These are phyloP conservation scores for Melanostoma scalare DNA, from an alignment of 2,888 invertebrate species.

Conservation along the genomic window DNA sequence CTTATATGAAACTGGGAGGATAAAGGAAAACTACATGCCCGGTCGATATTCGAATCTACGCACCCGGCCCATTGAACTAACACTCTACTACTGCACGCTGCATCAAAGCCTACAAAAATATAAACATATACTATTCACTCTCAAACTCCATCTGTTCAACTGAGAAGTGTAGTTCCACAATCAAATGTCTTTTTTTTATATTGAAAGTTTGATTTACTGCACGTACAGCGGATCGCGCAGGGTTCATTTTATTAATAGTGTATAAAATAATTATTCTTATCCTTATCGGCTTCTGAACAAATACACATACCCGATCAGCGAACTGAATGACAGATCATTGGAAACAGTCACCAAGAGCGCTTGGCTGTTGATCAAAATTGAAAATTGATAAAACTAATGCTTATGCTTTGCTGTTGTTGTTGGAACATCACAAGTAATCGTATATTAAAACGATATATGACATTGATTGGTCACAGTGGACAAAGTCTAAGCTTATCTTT, in stretches of 20 bases:
- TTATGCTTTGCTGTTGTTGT: constrained; percentile 29
- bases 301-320: constrained; percentile 24
- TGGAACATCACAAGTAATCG: constrained; percentile 41
- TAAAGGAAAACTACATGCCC: too few species aligned
- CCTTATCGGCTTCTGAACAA: constrained; percentile 55
- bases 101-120: too few species aligned
- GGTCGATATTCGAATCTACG: too few species aligned
- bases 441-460: constrained; percentile 35
- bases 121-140: too few species aligned
- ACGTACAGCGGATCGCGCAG: constrained; percentile 37
- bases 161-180: constrained; percentile 41
- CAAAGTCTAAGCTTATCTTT: constrained; percentile 58
- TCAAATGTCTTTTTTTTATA: constrained; percentile 46
- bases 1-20: too few species aligned
- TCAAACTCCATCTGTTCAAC: background rate
- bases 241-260: constrained; percentile 11
- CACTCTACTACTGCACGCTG: too few species aligned
- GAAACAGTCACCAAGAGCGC: constrained; percentile 41
- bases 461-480: background rate
- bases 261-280: constrained; percentile 34
- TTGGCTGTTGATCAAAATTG: constrained; percentile 50
- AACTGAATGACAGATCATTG: constrained; percentile 39
- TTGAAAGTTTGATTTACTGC: constrained; percentile 43
- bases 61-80: too few species aligned
- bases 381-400: constrained; percentile 47